Evolutionary conservation across 2,888 invertebrate genomes (phyloP), one percentile per base, ranked within the genome.

Genomic region (Ormyrus labotus): DNA sequence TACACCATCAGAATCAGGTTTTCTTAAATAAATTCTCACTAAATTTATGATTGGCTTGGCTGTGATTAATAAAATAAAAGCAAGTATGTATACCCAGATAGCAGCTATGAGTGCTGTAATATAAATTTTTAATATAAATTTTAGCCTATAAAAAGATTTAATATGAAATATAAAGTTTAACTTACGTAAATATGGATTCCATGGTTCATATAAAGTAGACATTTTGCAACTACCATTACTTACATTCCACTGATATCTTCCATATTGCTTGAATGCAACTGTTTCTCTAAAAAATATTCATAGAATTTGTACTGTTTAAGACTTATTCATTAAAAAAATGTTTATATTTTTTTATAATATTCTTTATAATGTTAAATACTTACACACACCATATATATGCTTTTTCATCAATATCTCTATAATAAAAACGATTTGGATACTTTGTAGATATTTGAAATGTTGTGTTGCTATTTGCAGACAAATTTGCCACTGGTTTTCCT

Each of bases 221-320:
- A 90, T 83, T 6, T 81, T 10, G 0, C 88, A 87, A 80, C 91
- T 91, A 19, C 53, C 48, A 3, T 82, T 34, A 0, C 88, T 87
- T 71, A 91, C 83, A 84, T 91, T 91, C 90, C 90, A 91, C 53
- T 89, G 87, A 83, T 91, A 92, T 64, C 85, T 84, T 7, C 91
- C 91, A 83, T 91, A 87, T 80, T 92, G 90, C 76, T 86, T 87
- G 76, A 91, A 91, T 64, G 76, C 34, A 53, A 76, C 78, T 51
- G 78, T 74, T 50, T 47, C 47, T 11, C 82, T 81, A 53, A 55
- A 80, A 67, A 10, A 65, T 6, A 72, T 64, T 1, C 9, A 11
- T 19, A 51, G 51, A 34, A 34, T 34, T 34, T 34, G 34, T 34
- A 4, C 34, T 34, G 34, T 34, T 2, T 34, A 34, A 34, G 34